Base-by-base conservation (phyloP, 2,113 vertebrate genomes). In the Corydoras maculifer region DNA sequence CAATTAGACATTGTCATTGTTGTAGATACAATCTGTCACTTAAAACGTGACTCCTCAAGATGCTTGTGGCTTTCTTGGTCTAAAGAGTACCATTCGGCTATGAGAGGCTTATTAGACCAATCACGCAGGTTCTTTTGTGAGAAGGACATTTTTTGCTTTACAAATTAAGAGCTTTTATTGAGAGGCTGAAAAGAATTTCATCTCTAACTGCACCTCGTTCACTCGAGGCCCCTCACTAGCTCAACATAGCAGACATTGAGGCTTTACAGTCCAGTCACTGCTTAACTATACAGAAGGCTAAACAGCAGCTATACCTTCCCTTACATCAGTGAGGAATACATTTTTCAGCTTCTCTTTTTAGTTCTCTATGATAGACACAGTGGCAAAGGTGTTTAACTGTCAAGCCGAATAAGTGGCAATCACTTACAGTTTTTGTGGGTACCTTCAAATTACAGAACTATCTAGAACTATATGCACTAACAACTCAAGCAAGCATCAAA, bases 331-430 rank as follows among this genome's bases (percentile, higher is more conserved):
- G 3, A 7, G n/a, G 14, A 67, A 14, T 53, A 82, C 53, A 75
- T 81, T 83, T 77, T 80, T 82, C 82, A 87, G 82, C 81, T 91
- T 84, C 79, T 74, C 59, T 86, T 88, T 78, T 73, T 86, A 82
- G 85, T 69, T 29, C 0, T 25, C 32, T 71, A 75, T 78, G 78
- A 78, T 71, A 68, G 82, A 79, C 86, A 78, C 83, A 83, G 87
- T 77, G 76, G 82, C 79, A 81, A 78, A 86, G 87, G 86, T 88
- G 88, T 64, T 62, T 59, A 72, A 81, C 79, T 75, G 79, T 66
- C 76, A 70, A 43, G 53, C 48, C 43, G 18, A 54, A 10, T 59
- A 55, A 8, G 30, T 30, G 70, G 9, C 30, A 12, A 60, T 18
- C 48, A 50, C 5, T 66, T 13, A 66, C 58, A 67, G 15, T 61